A percentile compares a stretch with the other conserved stretches of the same genome.
Conservation (phyloP, 2,888 invertebrate species). For the Eudemis profundana region DNA sequence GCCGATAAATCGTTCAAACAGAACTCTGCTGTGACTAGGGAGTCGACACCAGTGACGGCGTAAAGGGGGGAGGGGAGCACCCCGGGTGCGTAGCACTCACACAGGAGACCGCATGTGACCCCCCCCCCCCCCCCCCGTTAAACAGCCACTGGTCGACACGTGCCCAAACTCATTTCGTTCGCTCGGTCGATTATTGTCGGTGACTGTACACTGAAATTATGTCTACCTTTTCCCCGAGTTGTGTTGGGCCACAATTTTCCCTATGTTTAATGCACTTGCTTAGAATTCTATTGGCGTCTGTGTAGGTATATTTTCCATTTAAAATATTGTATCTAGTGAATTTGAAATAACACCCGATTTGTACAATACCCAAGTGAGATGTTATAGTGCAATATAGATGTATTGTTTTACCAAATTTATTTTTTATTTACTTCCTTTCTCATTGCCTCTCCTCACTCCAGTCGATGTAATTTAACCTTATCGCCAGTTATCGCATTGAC, state of each 20-base stretch:
- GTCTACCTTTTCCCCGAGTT: constrained; percentile 43
- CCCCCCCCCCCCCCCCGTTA: no score
- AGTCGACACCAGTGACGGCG: no score
- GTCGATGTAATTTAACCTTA: no score
- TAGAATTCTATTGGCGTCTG: constrained; percentile 63
- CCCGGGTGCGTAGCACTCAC: no score
- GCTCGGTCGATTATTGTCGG: no score
- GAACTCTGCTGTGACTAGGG: no score
- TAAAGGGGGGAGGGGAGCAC: no score
- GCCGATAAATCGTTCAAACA: no score
- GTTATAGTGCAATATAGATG: constrained; percentile 85
- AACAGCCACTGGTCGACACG: no score
- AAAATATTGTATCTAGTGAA: constrained; percentile 43
- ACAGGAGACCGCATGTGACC: no score
- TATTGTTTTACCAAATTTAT: constrained; percentile 73
- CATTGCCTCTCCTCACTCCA: neutral
- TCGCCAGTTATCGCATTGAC: no score
- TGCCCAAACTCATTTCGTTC: no score
- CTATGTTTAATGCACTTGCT: constrained; percentile 59
- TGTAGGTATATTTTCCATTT: constrained; percentile 59
- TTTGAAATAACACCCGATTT: constrained; percentile 65
- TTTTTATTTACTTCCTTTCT: constrained; percentile 50
- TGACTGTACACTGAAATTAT: constrained; percentile 26
- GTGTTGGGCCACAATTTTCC: constrained; percentile 46
- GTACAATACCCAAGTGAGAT: constrained; percentile 81